Conservation (phyloP, 2,113 vertebrate species). For the Alectura lathami region DNA sequence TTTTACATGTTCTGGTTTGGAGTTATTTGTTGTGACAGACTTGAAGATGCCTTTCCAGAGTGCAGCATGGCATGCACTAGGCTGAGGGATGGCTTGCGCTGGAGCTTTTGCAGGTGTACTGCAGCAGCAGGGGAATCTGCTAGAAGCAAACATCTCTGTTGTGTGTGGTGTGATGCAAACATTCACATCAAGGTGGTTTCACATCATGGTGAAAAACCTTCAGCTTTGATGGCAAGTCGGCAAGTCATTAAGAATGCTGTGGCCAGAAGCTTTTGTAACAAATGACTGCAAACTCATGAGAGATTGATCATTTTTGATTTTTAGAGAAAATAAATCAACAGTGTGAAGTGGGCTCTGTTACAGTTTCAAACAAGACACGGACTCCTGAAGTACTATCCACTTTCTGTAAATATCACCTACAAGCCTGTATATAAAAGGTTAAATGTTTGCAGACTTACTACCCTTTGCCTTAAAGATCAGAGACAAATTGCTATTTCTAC, state of each 20-base stretch:
- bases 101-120: background rate
- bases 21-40: background rate
- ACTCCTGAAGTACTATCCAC: constrained; percentile 47
- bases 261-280: constrained; percentile 30
- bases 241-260: background rate
- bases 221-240: background rate
- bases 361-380: constrained; percentile 51
- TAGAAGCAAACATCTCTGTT: background rate
- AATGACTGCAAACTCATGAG: constrained; percentile 46
- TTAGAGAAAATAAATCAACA: constrained; percentile 50
- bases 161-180: background rate
- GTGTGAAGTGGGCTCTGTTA: constrained; percentile 33
- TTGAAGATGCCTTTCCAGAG: background rate
- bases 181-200: background rate
- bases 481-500: constrained; percentile 83
- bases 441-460: constrained; percentile 75
- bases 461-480: constrained; percentile 76
- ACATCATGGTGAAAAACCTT: constrained; percentile 14
- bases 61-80: no score
- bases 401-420: constrained; percentile 70
- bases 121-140: background rate
- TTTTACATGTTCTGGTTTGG: background rate
- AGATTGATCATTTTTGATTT: constrained; percentile 39
- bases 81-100: no score
- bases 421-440: constrained; percentile 73